Base-by-base conservation (phyloP, 1,140 invertebrate genomes). In the Batillaria attramentaria region DNA sequence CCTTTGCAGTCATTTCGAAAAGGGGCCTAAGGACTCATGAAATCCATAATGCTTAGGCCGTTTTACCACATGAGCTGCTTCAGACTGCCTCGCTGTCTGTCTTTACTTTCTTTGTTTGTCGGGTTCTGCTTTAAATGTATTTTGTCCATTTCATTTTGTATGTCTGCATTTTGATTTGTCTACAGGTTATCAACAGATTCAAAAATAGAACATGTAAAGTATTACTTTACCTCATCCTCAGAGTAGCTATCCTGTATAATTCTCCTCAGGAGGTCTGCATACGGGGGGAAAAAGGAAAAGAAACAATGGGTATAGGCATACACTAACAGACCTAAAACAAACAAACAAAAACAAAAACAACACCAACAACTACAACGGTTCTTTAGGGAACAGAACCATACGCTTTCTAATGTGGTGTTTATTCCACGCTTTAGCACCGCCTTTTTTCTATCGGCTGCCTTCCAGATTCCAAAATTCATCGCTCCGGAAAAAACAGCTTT, bases 221-320 rank as follows among this genome's bases (percentile, higher is more conserved):
- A n/a, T n/a, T n/a, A 10, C n/a, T 24, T 69, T 69, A 69, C 66
- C 66, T 69, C 66, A 37, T 35, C 24, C 0, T 69, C 35, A 24
- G 66, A 37, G 35, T 69, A 69, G 33, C 24, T 35, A 24, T 69
- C 39, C 66, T 35, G 66, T 35, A 69, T 28, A n/a, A 69, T 41
- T 18, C 66, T 28, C 66, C 66, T 0, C 24, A 69, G n/a, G 0
- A 69, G 66, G 39, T 69, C 66, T 69, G 66, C 39, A 0, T 28
- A 69, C 39, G 62, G 16, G n/a, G 33, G 31, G 2, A 24, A 1
- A 18, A 33, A 31, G 33, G 0, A 28, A 31, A 31, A n/a, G n/a
- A 54, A 54, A n/a, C 16, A 18, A 54, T 54, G 46, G 16, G n/a
- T 16, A 54, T 54, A 1, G 46, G 46, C 46, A 18, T 16, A 54